Evolutionary conservation across 2,888 invertebrate genomes (phyloP).

Genomic region (Trisateles emortualis): DNA sequence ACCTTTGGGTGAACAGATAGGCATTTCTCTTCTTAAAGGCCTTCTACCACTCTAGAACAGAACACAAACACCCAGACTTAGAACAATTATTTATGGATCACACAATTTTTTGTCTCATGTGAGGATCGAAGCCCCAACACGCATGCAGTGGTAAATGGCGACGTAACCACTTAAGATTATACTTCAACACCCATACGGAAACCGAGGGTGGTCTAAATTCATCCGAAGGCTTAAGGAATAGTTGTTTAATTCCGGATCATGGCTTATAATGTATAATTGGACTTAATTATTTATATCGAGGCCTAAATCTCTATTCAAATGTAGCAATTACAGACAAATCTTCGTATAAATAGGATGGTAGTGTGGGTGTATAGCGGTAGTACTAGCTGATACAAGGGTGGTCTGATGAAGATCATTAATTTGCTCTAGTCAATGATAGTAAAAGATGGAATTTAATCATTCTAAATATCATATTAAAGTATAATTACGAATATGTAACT

Average conservation of each 20-base stretch:
- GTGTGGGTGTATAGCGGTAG: constrained; percentile 43
- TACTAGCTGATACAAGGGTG: constrained; percentile 37
- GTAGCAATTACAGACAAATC: constrained; percentile 44
- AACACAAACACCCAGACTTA: no score
- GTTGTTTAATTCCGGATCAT: neutral
- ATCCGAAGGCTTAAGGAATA: neutral
- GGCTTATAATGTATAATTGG: constrained; percentile 2
- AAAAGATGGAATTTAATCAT: neutral
- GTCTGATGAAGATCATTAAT: constrained; percentile 14
- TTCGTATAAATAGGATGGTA: constrained; percentile 43
- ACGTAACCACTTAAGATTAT: no score
- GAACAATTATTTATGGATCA: no score
- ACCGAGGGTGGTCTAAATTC: neutral
- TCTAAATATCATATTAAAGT: no score
- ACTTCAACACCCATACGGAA: no score
- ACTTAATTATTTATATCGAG: constrained; percentile 25
- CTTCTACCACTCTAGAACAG: no score
- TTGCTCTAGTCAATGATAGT: neutral
- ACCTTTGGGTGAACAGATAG: no score
- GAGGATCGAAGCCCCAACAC: no score
- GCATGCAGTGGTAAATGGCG: neutral
- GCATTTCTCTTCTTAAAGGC: no score
- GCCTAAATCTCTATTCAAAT: constrained; percentile 42
- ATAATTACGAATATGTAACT: no score
- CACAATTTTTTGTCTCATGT: no score